Base-by-base conservation (phyloP, 2,113 vertebrate species). In the Chaenocephalus aceratus region DNA sequence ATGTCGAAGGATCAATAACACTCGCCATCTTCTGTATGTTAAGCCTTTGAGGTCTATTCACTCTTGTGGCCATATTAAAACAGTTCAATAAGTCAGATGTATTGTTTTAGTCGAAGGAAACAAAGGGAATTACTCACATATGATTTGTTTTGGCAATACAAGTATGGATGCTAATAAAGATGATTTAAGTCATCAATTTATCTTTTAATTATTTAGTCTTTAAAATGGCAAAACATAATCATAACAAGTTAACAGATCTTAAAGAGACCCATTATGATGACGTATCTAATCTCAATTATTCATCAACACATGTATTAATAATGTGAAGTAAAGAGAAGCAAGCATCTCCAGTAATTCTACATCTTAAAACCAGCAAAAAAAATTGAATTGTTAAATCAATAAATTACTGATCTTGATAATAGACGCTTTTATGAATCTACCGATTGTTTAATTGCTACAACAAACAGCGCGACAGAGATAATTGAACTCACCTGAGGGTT, bases 1-100 rank as follows among this genome's bases (percentile, higher is more conserved):
- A 75, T 72, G 57, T 71, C 26, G 0, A 83, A 60, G 52, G 69
- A 85, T 86, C 84, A 72, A 79, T 90, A 82, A 44, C 61, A 76
- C 60, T 63, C 26, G 56, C 36, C 74, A 66, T 77, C 63, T 84
- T 84, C 62, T 86, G 67, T 48, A 64, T 51, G 70, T 86, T 75
- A 87, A 64, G 72, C 57, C 58, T 77, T 63, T 72, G 83, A 75
- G 72, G 49, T 72, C 48, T 10, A 7, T 52, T 79, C 26, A 56
- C 65, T 77, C 80, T 41, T 82, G 76, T 79, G 75, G 74, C 60
- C 52, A 56, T 49, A 79, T 77, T 85, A 69, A 72, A 79, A 82
- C 71, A 58, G 58, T 44, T 78, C 75, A 83, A 46, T 72, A 73
- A 45, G 30, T 76, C 61, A 75, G 41, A 85, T 80, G 79, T 36